These are phyloP conservation scores for Sebastiscus tertius DNA, from an alignment of 2,797 vertebrate species.

Conservation along the genomic window DNA sequence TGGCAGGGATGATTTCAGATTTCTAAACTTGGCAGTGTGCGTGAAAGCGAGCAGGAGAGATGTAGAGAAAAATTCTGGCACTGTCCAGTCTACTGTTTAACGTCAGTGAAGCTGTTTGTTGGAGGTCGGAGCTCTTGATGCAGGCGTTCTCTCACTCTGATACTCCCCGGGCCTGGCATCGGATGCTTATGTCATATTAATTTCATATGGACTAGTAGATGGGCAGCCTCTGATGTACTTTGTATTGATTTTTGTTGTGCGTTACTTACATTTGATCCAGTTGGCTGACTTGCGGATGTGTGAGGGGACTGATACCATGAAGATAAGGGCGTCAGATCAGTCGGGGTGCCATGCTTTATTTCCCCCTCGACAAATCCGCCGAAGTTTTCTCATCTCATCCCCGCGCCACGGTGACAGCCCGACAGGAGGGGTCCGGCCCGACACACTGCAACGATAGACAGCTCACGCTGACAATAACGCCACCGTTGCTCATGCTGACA, in stretches of 20 bases:
- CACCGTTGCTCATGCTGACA: slow-evolving; percentile 63
- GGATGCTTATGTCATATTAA: slow-evolving; percentile 81
- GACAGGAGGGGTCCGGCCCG: slow-evolving; percentile 64
- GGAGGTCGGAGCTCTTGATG: slow-evolving; percentile 67
- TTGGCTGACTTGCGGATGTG: slow-evolving; percentile 59
- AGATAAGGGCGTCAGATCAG: slow-evolving; percentile 77
- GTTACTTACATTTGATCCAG: slow-evolving; percentile 71
- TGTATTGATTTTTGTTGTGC: slow-evolving; percentile 57
- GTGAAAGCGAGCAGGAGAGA: slow-evolving; percentile 27
- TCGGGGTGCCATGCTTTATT: slow-evolving; percentile 72
- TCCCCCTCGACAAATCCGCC: slow-evolving; percentile 73
- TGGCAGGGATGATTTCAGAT: slow-evolving; percentile 41
- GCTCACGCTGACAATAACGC: slow-evolving; percentile 74
- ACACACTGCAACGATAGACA: slow-evolving; percentile 62
- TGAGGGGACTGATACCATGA: slow-evolving; percentile 54
- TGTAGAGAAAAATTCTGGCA: slow-evolving; percentile 5
- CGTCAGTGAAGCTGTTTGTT: slow-evolving; percentile 61
- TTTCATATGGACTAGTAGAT: slow-evolving; percentile 70
- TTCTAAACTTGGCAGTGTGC: slow-evolving; percentile 45
- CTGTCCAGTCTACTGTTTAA: slow-evolving; percentile 39
- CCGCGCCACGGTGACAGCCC: slow-evolving; percentile 62
- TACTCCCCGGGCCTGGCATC: slow-evolving; percentile 52
- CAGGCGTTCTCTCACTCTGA: slow-evolving; percentile 11
- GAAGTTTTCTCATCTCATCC: slow-evolving; percentile 67
- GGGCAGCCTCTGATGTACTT: slow-evolving; percentile 62